Evolutionary conservation across 2,888 invertebrate species (phyloP), one percentile per base, ranked within the genome.

Genomic region (Chrysomela aeneicollis): DNA sequence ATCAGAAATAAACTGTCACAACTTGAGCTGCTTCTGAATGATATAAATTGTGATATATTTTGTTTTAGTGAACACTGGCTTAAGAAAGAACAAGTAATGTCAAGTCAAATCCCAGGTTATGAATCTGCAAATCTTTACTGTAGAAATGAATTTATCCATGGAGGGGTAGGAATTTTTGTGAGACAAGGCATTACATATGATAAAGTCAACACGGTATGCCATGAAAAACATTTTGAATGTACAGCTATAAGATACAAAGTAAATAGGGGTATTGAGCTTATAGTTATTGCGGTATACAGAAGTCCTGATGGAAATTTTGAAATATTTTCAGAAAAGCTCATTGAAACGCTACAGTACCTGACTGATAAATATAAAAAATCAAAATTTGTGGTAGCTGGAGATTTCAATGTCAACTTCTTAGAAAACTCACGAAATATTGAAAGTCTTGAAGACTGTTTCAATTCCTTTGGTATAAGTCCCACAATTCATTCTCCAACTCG

Each of bases 401-500:
- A n/a, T n/a, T 19, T n/a, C 22, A n/a, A 12, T 50, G 21, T 50
- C 21, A 50, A 50, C 50, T 50, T 21, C 12, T 21, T 21, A 21
- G 15, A 50, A 21, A 50, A 50, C 21, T 50, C 50, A 8, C 18
- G 50, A 21, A 21, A 50, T 50, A 18, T 50, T 50, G 50, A 50
- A 21, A 50, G 50, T 50, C 19, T 50, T 50, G 50, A 19, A 50
- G 50, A 50, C 21, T 50, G 50, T 10, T 50, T 50, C 50, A 50
- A 50, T 50, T 50, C 21, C 12, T 50, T 50, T 50, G 18, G 50
- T 50, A 50, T 21, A 3, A 21, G 8, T 18, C 22, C 50, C 8
- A 50, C 50, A 50, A 50, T 50, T 50, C 50, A 21, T 50, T 50
- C 50, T 21, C 50, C 50, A 21, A 50, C 50, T 21, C 21, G 50